These are phyloP conservation scores for Microtus ochrogaster DNA, from an alignment of 2,113 vertebrate species.

Conservation along the genomic window DNA sequence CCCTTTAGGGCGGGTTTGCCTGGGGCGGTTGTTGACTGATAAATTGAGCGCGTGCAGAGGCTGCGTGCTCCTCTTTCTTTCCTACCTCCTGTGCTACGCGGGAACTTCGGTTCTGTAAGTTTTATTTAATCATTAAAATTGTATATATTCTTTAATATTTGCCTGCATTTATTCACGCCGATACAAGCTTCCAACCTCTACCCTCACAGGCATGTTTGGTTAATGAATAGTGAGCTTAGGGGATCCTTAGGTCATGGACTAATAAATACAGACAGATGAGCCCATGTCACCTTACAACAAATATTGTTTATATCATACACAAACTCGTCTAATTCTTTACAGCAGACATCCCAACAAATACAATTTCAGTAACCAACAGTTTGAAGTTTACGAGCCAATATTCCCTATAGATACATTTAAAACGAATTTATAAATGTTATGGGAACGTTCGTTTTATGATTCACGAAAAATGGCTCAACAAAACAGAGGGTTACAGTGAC, in stretches of 20 bases:
- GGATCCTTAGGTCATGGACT: not conserved
- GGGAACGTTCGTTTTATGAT: not conserved
- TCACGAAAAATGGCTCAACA: not conserved
- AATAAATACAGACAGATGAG: not conserved
- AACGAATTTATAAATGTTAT: not conserved
- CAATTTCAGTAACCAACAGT: slow-evolving; percentile 1
- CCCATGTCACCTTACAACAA: not conserved
- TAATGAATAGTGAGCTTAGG: not conserved
- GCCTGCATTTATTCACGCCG: no score
- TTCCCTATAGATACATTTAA: slow-evolving; percentile 34
- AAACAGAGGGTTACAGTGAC: not conserved
- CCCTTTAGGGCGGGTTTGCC: no score
- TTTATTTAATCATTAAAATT: no score
- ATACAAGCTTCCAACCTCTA: not conserved
- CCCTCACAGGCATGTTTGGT: not conserved
- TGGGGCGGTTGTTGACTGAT: no score
- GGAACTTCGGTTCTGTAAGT: no score
- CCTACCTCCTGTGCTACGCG: no score
- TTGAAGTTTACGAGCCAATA: slow-evolving; percentile 39
- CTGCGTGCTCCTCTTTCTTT: no score
- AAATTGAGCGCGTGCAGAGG: no score
- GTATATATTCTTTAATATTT: no score
- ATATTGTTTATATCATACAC: not conserved
- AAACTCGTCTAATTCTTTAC: slow-evolving; percentile 3
- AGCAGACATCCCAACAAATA: slow-evolving; percentile 11